Evolutionary conservation across 2,113 vertebrate genomes (phyloP).

Genomic region (Abramis brama): DNA sequence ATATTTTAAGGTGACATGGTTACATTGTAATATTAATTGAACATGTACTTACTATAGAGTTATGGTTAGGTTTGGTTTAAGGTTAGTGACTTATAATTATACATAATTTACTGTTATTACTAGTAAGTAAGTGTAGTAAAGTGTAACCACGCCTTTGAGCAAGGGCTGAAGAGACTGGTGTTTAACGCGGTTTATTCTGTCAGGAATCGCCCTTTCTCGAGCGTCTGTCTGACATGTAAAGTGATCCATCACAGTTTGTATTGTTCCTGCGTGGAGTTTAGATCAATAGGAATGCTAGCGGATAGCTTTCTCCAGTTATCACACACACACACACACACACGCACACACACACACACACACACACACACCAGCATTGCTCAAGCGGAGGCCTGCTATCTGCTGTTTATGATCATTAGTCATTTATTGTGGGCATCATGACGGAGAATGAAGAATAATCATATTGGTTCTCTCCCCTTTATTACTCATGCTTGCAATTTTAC

Average conservation of each 20-base stretch:
- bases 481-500: too few relatives aligned
- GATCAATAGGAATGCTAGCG: neutral
- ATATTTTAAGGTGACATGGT: too few relatives aligned
- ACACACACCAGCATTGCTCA: neutral
- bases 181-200: neutral
- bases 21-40: too few relatives aligned
- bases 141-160: too few relatives aligned
- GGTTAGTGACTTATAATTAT: too few relatives aligned
- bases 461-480: neutral
- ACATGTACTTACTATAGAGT: too few relatives aligned
- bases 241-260: neutral
- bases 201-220: neutral
- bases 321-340: neutral
- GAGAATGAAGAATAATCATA: neutral
- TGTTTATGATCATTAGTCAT: constrained; percentile 10
- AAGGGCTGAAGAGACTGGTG: neutral
- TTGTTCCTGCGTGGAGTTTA: neutral
- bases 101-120: too few relatives aligned
- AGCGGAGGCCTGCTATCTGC: neutral
- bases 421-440: neutral
- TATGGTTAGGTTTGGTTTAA: too few relatives aligned
- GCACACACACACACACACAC: neutral
- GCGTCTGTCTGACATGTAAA: constrained; percentile 3
- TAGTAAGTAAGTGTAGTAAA: too few relatives aligned
- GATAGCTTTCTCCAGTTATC: neutral